A percentile compares a stretch with the other conserved stretches of the same genome.
phyloP scores from a whole-genome alignment of 2,113 vertebrate genomes.

The Macquaria ambigua region DNA sequence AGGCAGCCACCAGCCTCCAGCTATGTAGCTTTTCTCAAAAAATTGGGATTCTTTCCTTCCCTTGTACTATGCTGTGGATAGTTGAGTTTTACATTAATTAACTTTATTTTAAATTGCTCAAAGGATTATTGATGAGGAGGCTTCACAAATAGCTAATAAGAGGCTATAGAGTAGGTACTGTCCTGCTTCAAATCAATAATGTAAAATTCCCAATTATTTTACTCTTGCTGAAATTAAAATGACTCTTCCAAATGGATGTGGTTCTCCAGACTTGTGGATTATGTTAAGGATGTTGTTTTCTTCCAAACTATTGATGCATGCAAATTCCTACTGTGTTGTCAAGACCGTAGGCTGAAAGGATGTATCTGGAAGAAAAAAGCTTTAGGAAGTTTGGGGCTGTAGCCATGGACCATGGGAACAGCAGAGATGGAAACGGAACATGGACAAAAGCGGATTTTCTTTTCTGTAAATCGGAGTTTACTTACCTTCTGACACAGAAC shows the following conservation, averaged over 20 bases:
- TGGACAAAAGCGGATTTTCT: slow-evolving; percentile 62
- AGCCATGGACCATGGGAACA: slow-evolving; percentile 63
- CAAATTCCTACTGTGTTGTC: slow-evolving; percentile 71
- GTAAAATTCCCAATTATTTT: slow-evolving; percentile 18
- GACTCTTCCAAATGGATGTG: not conserved
- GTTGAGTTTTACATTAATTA: not conserved
- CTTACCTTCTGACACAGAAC: slow-evolving; percentile 66
- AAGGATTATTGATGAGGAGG: not conserved
- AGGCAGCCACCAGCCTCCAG: not conserved
- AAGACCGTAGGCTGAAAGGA: slow-evolving; percentile 70
- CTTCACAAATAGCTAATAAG: slow-evolving; percentile 7
- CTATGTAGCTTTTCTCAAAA: slow-evolving; percentile 13
- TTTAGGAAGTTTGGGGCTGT: slow-evolving; percentile 56
- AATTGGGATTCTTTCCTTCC: not conserved
- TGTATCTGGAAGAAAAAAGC: slow-evolving; percentile 56
- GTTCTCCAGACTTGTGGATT: slow-evolving; percentile 38
- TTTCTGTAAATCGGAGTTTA: slow-evolving; percentile 58
- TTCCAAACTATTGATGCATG: slow-evolving; percentile 66
- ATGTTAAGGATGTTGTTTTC: slow-evolving; percentile 55
- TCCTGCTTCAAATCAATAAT: not conserved
- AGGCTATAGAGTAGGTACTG: not conserved
- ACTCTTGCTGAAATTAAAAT: not conserved
- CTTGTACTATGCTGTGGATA: not conserved
- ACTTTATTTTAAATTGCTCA: slow-evolving; percentile 2
- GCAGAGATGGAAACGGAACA: slow-evolving; percentile 35